Percentiles rank a stretch among this genome's conserved stretches.
Evolutionary conservation across 2,113 vertebrate genomes (phyloP).

Genomic region (Nicator chloris): DNA sequence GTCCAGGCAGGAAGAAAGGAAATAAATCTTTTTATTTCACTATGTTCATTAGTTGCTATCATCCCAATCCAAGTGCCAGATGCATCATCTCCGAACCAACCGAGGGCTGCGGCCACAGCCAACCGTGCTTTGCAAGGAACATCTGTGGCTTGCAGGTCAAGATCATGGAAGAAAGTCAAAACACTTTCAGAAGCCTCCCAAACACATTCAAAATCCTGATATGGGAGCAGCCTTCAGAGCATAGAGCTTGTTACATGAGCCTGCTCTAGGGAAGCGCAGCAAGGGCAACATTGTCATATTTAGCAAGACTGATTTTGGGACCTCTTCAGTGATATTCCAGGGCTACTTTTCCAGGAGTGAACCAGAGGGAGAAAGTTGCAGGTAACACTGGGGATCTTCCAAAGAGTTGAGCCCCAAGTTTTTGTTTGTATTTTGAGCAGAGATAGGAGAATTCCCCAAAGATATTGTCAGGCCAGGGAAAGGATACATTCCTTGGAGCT

Average conservation of each 20-base stretch:
- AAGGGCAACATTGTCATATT: background rate
- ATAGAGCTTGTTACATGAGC: fast-evolving
- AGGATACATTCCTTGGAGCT: background rate
- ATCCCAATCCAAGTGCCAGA: background rate
- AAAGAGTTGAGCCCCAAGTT: background rate
- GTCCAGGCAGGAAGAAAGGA: background rate
- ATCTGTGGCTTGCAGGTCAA: background rate
- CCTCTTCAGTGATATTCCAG: background rate
- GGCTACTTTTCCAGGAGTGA: background rate
- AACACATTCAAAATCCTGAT: background rate
- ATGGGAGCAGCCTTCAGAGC: background rate
- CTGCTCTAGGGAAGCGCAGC: background rate
- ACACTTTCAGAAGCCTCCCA: background rate
- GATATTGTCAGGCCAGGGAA: background rate
- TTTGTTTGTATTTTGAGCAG: background rate
- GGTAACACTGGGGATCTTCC: background rate
- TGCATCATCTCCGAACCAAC: background rate
- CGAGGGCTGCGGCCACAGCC: background rate
- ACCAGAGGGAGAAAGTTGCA: background rate
- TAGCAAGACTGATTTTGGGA: background rate
- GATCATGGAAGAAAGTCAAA: background rate
- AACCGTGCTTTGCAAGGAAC: background rate
- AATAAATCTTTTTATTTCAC: slow-evolving; percentile 11
- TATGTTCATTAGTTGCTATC: background rate
- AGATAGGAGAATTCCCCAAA: background rate